These are phyloP conservation scores for Leucosticte australis DNA, from an alignment of 2,113 vertebrate species.

Conservation along the genomic window DNA sequence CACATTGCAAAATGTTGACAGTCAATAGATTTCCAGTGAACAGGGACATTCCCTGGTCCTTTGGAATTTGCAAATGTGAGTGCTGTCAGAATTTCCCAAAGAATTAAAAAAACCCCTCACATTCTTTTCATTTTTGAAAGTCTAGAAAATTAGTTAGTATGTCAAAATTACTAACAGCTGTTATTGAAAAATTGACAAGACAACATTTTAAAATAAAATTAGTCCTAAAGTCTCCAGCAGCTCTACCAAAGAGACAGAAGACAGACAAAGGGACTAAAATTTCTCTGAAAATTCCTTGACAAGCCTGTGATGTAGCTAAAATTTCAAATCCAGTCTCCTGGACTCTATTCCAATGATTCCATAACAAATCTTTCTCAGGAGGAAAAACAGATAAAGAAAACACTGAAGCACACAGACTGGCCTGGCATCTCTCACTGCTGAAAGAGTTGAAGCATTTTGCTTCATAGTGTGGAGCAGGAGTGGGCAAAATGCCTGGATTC, in stretches of 20 bases:
- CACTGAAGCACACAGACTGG: background rate
- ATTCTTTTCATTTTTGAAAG: background rate
- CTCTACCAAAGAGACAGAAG: background rate
- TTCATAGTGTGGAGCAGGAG: background rate
- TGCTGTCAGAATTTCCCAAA: background rate
- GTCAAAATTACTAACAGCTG: background rate
- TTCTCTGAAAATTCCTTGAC: background rate
- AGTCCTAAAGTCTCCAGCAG: background rate
- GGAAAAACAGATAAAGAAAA: background rate
- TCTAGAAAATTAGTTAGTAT: background rate
- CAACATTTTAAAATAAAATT: background rate
- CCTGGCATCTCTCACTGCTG: background rate
- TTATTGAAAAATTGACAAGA: background rate
- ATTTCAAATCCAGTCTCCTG: background rate
- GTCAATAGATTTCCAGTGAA: background rate
- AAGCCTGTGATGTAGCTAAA: background rate
- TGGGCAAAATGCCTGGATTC: background rate
- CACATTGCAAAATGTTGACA: background rate
- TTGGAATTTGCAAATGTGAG: background rate
- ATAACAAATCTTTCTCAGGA: background rate
- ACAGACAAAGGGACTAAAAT: background rate
- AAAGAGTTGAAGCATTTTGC: background rate
- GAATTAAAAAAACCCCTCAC: rapidly evolving
- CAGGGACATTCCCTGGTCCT: background rate
- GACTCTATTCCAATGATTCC: background rate